Conservation (phyloP, 23 tunicate species). For the Diplosoma virens region DNA sequence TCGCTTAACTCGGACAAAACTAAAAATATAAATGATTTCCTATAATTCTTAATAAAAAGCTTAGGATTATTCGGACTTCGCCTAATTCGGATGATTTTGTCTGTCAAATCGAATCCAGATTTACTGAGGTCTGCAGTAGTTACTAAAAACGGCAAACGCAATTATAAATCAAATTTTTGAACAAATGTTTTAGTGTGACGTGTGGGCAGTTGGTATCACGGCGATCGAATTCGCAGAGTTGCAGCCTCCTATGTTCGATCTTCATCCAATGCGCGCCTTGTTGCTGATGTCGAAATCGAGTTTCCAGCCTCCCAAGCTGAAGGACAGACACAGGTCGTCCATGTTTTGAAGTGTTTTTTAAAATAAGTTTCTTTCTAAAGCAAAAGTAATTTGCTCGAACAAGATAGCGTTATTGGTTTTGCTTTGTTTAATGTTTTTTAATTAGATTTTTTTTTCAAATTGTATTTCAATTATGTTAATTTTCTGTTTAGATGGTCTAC, state of each 20-base stretch:
- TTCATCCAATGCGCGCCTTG: conserved; percentile 99
- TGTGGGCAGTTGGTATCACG: conserved; percentile 99
- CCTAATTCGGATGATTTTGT: no score
- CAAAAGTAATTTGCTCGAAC: background rate
- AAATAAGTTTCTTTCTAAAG: background rate
- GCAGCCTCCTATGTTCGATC: conserved; percentile 99
- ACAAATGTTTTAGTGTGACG: conserved; percentile 97
- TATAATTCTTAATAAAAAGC: no score
- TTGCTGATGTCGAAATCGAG: conserved; percentile 92
- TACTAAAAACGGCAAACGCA: no score
- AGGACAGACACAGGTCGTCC: conserved; percentile 76
- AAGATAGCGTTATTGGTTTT: background rate
- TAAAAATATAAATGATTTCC: no score
- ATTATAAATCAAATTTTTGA: no score
- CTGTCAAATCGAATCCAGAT: no score
- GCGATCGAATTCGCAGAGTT: conserved; percentile 98
- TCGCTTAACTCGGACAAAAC: no score
- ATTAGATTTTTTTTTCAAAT: background rate
- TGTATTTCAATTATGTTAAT: background rate
- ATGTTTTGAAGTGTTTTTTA: no score
- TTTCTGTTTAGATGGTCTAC: conserved; percentile 59
- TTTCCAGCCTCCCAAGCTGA: conserved; percentile 92
- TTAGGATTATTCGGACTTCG: no score
- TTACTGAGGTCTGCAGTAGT: no score
- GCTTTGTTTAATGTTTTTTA: background rate